Conservation (phyloP, 2,888 invertebrate genomes). For the Rhogogaster chlorosoma region DNA sequence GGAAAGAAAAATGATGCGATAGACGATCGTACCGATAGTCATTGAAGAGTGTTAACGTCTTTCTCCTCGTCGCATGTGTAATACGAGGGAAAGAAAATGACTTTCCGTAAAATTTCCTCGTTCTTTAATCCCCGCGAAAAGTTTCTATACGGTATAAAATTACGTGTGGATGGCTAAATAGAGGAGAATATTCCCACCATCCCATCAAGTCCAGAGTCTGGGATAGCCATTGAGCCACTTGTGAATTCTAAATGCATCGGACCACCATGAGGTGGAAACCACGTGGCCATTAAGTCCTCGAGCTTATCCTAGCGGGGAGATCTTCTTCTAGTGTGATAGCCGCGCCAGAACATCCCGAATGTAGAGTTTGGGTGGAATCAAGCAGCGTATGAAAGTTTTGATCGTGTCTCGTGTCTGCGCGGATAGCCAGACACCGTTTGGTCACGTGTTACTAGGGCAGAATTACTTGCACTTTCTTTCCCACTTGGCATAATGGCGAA, state of each 20-base stretch:
- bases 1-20: background rate
- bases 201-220: slow-evolving; percentile 3
- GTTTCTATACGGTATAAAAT: too few species aligned
- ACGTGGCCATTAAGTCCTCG: slow-evolving; percentile 64
- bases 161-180: background rate
- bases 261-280: slow-evolving; percentile 61
- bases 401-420: background rate
- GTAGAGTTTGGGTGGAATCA: background rate
- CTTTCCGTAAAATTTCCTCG: background rate
- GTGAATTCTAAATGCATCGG: slow-evolving; percentile 72
- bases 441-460: background rate
- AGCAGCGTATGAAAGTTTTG: background rate
- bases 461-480: background rate
- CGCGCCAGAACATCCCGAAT: background rate
- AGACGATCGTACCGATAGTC: background rate
- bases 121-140: too few species aligned
- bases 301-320: slow-evolving; percentile 23
- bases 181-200: slow-evolving; percentile 59
- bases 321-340: background rate
- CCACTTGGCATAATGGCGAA: background rate
- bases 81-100: background rate
- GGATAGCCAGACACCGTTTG: background rate
- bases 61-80: background rate
- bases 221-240: slow-evolving; percentile 60
- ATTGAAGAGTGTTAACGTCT: background rate